Evolutionary conservation across 2,113 vertebrate species (phyloP), one percentile per base, ranked within the genome.

Genomic region (Bubalus kerabau): DNA sequence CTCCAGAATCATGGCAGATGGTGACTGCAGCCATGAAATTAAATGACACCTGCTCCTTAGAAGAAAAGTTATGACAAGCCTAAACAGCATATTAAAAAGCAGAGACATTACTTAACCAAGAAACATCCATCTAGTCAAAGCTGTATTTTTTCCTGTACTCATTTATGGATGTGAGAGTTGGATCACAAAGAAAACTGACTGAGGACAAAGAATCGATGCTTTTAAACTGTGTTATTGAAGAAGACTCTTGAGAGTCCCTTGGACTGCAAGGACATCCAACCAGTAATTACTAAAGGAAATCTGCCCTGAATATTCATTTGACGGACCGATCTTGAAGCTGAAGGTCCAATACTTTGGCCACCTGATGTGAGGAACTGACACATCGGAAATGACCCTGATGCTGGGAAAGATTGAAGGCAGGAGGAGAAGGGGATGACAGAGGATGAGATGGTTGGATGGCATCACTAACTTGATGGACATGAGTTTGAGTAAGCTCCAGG

Each of bases 281-380:
- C 64, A 67, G 32, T 67, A n/a, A 67, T n/a, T 67, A 67, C 32
- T n/a, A 28, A 67, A 67, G 32, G 7, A n/a, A n/a, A n/a, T 19
- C 7, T 19, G 0, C 8, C 32, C 17, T 67, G 32, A n/a, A 10
- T n/a, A n/a, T 19, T 67, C 3, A n/a, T n/a, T 19, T n/a, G 32
- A 67, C 19, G 32, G 64, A 19, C 16, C n/a, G 64, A 67, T n/a
- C 32, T n/a, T n/a, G 16, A 67, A 67, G 32, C 32, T 67, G 32
- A n/a, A n/a, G 4, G 1, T n/a, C 64, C 64, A 67, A n/a, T n/a
- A 67, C 8, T 57, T 57, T 57, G 56, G 9, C 9, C 56, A 57
- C 24, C 16, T 67, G 32, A 67, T 19, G 32, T 10, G 32, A 67
- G 19, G 32, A 67, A n/a, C 7, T n/a, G 16, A n/a, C 0, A 0